These are phyloP conservation scores for Pitangus sulphuratus DNA, from an alignment of 2,797 vertebrate species.

Conservation along the genomic window DNA sequence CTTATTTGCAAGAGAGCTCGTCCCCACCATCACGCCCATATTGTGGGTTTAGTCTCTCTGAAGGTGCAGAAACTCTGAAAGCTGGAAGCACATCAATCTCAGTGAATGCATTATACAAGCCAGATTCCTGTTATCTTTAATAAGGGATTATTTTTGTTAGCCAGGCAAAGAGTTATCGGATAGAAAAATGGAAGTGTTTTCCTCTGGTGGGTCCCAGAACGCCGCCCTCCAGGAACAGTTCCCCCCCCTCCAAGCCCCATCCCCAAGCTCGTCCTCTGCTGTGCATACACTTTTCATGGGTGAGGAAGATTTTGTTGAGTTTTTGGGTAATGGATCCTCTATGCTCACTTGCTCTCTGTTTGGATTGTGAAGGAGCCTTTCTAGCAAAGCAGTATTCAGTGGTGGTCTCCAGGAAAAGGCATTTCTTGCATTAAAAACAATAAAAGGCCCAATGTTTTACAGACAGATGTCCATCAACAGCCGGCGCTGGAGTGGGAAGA, in stretches of 20 bases:
- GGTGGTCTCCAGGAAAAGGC: slow-evolving; percentile 66
- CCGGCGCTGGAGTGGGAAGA: slow-evolving; percentile 50
- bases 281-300: slow-evolving; percentile 59
- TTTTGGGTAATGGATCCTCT: slow-evolving; percentile 67
- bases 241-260: background rate
- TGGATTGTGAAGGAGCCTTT: slow-evolving; percentile 63
- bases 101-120: background rate
- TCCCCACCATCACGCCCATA: background rate
- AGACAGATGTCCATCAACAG: slow-evolving; percentile 70
- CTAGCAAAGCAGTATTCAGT: slow-evolving; percentile 50
- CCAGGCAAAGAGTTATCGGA: background rate
- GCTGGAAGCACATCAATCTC: background rate
- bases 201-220: slow-evolving; percentile 23
- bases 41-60: background rate
- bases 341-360: slow-evolving; percentile 67
- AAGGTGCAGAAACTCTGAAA: background rate
- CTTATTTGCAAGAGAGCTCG: background rate
- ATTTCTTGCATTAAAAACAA: slow-evolving; percentile 68
- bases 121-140: slow-evolving; percentile 51
- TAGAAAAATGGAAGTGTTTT: slow-evolving; percentile 51
- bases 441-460: slow-evolving; percentile 58
- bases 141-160: slow-evolving; percentile 57
- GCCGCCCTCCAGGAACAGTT: background rate
- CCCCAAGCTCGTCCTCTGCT: background rate
- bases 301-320: slow-evolving; percentile 67